Percentiles rank a stretch among this genome's conserved stretches.
Conservation (phyloP, 2,113 vertebrate species). For the Dromiciops gliroides region DNA sequence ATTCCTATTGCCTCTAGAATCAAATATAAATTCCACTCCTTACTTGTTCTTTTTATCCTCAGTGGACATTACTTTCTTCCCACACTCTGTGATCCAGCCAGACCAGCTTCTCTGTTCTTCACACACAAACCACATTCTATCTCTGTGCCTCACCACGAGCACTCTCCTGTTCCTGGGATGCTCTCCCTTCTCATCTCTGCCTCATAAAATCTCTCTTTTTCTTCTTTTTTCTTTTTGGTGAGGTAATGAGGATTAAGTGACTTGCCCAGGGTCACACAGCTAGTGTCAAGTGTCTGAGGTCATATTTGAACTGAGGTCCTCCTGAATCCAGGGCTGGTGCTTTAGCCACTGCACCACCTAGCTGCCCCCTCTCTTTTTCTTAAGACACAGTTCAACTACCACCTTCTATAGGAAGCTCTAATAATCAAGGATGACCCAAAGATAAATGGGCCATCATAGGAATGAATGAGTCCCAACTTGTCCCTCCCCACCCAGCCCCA, state of each 20-base stretch:
- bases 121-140: background rate
- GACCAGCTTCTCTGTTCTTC: background rate
- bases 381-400: background rate
- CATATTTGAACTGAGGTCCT: too few species aligned
- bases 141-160: background rate
- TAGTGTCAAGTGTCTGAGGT: too few species aligned
- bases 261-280: too few species aligned
- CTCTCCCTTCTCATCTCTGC: background rate
- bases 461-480: background rate
- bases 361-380: background rate
- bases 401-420: background rate
- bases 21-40: background rate
- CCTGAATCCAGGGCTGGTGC: too few species aligned
- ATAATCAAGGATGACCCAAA: background rate
- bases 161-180: background rate
- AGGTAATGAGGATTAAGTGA: too few species aligned
- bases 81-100: background rate
- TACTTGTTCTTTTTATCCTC: background rate
- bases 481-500: background rate
- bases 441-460: background rate
- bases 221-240: too few species aligned
- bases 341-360: too few species aligned
- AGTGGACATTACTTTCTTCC: background rate
- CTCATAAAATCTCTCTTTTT: background rate
- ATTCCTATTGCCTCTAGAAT: background rate